phyloP scores from a whole-genome alignment of 2,113 vertebrate genomes.

The Spea bombifrons region DNA sequence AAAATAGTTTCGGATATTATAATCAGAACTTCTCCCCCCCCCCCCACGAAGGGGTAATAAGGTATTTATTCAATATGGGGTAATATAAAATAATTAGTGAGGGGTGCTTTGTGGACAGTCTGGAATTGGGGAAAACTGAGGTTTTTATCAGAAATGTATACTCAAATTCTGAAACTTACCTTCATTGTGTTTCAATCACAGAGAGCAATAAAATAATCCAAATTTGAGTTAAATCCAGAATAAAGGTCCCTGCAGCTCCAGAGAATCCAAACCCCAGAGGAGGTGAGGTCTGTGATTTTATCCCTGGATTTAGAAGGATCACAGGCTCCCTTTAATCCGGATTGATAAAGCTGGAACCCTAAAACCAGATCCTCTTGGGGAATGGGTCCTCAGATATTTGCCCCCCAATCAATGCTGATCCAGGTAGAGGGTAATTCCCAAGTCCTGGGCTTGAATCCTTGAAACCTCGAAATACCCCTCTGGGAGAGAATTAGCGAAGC shows the following conservation, averaged over 20 bases:
- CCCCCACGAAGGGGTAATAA: too few relatives aligned
- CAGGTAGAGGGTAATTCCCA: background rate
- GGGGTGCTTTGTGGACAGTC: too few relatives aligned
- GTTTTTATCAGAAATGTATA: too few relatives aligned
- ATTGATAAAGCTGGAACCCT: background rate
- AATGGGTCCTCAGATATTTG: background rate
- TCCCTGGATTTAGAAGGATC: background rate
- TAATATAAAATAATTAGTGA: too few relatives aligned
- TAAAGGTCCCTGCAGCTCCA: conserved; percentile 34
- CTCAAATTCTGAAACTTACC: conserved; percentile 55
- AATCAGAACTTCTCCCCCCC: too few relatives aligned
- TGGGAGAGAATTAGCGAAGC: too few relatives aligned
- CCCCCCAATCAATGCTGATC: background rate
- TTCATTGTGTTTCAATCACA: conserved; percentile 57
- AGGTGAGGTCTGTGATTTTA: background rate
- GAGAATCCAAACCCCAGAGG: background rate
- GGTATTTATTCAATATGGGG: too few relatives aligned
- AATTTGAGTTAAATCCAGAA: conserved; percentile 46
- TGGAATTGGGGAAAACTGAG: too few relatives aligned
- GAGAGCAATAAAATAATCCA: conserved; percentile 63
- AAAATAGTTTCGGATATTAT: too few relatives aligned
- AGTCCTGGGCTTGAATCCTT: too few relatives aligned
- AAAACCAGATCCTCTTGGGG: background rate
- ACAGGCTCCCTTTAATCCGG: background rate
- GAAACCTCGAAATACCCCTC: too few relatives aligned